Conservation (phyloP, 2,797 vertebrate species). For the Manis pentadactyla region DNA sequence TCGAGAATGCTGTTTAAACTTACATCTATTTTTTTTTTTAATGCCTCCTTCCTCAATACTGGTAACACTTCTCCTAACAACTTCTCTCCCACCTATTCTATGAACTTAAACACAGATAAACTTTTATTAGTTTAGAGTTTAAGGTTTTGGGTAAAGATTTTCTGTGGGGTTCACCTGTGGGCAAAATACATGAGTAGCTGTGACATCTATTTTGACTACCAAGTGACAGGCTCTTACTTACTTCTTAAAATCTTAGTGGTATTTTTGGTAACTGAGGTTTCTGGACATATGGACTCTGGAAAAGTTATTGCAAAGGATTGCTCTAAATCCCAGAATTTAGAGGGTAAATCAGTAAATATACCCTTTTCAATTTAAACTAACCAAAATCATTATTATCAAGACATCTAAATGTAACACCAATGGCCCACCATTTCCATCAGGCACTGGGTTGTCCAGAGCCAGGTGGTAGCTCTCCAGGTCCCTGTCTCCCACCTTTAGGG, state of each 20-base stretch:
- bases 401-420: not conserved
- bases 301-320: not conserved
- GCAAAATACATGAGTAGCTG: not conserved
- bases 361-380: not conserved
- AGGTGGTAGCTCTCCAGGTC: not conserved
- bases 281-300: not conserved
- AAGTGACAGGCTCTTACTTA: conserved; percentile 2
- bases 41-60: not conserved
- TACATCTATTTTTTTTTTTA: not conserved
- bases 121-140: conserved; percentile 33
- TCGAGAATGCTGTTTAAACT: conserved; percentile 27
- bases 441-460: not conserved
- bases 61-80: conserved; percentile 27
- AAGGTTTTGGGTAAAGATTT: conserved; percentile 11
- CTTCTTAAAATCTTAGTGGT: not conserved
- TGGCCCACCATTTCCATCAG: not conserved
- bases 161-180: not conserved
- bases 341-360: not conserved
- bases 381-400: not conserved
- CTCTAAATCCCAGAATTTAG: not conserved
- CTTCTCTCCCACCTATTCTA: not conserved
- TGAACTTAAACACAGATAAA: not conserved
- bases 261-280: conserved; percentile 17
- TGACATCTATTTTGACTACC: not conserved
- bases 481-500: not conserved